phyloP scores from a whole-genome alignment of 2,888 invertebrate species.

The Noctua fimbriata region DNA sequence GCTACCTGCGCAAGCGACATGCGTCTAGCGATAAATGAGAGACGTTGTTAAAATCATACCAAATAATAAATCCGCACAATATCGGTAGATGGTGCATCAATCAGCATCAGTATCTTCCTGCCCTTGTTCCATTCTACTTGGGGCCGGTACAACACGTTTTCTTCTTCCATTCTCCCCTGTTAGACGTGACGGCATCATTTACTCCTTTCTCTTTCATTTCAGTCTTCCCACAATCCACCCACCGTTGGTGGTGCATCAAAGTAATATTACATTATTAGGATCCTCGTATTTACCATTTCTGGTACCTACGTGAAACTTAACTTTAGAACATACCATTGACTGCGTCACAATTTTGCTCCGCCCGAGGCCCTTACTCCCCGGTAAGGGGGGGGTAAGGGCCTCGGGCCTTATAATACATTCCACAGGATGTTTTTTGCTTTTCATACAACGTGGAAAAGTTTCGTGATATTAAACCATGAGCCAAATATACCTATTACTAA shows the following conservation, averaged over 20 bases:
- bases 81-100: neutral
- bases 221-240: no score
- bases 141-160: no score
- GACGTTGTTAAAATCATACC: neutral
- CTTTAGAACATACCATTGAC: neutral
- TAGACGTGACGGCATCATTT: no score
- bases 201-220: no score
- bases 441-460: conserved; percentile 3
- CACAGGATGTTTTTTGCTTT: conserved; percentile 23
- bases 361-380: neutral
- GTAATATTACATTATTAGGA: neutral
- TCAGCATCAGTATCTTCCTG: no score
- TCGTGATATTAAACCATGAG: conserved; percentile 12
- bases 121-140: no score
- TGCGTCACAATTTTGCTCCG: neutral
- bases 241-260: neutral
- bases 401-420: neutral
- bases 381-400: no score
- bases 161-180: no score
- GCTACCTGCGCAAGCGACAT: no score
- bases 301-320: neutral
- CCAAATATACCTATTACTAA: conserved; percentile 32
- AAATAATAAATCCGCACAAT: neutral
- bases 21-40: neutral
- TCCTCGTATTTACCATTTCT: neutral